Evolutionary conservation across 2,113 vertebrate genomes (phyloP).

Genomic region (Siniperca knerii): DNA sequence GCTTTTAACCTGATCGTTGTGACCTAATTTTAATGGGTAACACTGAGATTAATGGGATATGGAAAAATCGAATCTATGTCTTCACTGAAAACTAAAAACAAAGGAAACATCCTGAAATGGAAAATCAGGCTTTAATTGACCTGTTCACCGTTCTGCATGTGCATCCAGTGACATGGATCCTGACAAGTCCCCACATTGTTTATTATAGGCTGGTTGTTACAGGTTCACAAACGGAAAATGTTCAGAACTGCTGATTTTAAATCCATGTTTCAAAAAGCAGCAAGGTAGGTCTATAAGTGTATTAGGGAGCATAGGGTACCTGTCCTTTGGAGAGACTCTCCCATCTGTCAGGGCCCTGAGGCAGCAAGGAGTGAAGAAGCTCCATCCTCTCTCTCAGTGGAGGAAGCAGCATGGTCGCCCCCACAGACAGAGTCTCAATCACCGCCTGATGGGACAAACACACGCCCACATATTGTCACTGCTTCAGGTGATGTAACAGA

Average conservation of each 20-base stretch:
- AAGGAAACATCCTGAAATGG: not conserved
- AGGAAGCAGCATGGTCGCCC: conserved; percentile 97
- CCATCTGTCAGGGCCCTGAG: conserved; percentile 98
- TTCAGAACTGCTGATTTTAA: not conserved
- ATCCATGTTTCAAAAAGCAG: not conserved
- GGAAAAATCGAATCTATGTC: not conserved
- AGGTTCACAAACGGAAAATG: not conserved
- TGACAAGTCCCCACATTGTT: too few species aligned
- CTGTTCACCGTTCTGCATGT: not conserved
- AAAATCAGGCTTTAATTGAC: not conserved
- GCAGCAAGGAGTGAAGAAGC: conserved; percentile 94
- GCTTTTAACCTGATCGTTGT: not conserved
- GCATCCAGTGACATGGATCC: not conserved
- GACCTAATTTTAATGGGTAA: not conserved
- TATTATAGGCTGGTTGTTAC: not conserved
- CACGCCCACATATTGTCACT: not conserved
- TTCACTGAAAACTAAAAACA: not conserved
- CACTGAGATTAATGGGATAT: not conserved
- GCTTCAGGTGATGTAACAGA: not conserved
- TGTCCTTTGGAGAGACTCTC: conserved; percentile 99
- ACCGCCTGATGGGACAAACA: conserved; percentile 87
- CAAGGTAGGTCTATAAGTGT: not conserved
- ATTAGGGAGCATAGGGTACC: conserved; percentile 76
- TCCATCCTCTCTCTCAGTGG: conserved; percentile 97
- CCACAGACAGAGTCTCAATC: conserved; percentile 98